These are phyloP conservation scores for Galeopsomyia nigrocyanea DNA, from an alignment of 2,888 invertebrate species.

Conservation along the genomic window DNA sequence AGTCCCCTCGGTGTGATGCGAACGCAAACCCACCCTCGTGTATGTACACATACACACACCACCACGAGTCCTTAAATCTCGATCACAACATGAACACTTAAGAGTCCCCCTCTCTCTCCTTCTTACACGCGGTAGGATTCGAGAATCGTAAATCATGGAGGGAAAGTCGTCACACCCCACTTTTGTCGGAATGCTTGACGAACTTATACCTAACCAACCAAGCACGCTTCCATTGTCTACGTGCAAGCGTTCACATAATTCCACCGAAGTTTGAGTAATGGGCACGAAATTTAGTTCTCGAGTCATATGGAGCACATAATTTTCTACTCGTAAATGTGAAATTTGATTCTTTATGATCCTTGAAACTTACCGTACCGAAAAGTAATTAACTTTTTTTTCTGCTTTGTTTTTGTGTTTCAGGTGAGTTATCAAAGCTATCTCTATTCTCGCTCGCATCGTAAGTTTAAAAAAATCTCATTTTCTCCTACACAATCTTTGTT, in stretches of 20 bases:
- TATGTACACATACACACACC: not conserved
- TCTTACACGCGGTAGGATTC: not conserved
- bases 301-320: too few species aligned
- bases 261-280: not conserved
- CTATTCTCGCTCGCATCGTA: not conserved
- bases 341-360: too few species aligned
- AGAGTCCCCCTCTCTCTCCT: not conserved
- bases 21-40: slow-evolving; percentile 6
- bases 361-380: too few species aligned
- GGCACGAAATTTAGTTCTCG: too few species aligned
- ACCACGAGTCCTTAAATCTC: slow-evolving; percentile 33
- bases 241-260: too few species aligned
- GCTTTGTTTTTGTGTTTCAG: slow-evolving; percentile 24
- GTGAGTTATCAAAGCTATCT: slow-evolving; percentile 12
- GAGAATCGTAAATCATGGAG: slow-evolving; percentile 19
- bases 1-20: too few species aligned
- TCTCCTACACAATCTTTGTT: not conserved
- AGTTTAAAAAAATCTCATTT: slow-evolving; percentile 1
- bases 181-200: too few species aligned
- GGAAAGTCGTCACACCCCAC: slow-evolving; percentile 1
- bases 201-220: too few species aligned
- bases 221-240: too few species aligned
- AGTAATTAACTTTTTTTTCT: too few species aligned
- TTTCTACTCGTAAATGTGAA: too few species aligned
- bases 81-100: not conserved